Percentiles rank a stretch among this genome's conserved stretches.
phyloP scores from a whole-genome alignment of 2,888 invertebrate genomes.

The Eledona agricola region DNA sequence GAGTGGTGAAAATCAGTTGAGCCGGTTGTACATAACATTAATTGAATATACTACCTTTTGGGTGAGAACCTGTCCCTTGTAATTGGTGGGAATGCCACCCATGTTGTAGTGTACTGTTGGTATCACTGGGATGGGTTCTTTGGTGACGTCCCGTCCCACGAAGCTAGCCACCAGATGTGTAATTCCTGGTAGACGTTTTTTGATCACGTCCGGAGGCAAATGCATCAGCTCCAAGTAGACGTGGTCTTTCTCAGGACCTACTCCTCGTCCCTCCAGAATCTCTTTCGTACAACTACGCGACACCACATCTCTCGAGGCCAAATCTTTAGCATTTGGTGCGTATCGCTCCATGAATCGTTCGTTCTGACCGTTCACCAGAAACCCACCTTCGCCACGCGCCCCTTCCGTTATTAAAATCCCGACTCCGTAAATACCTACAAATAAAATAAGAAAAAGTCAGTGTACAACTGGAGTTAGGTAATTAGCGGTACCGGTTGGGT shows the following conservation, averaged over 20 bases:
- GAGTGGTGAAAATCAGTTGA: no score
- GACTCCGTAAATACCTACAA: constrained; percentile 80
- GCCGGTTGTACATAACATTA: constrained; percentile 1
- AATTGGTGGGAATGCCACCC: constrained; percentile 76
- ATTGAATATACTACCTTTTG: constrained; percentile 46
- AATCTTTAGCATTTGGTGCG: constrained; percentile 95
- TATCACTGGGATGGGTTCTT: constrained; percentile 73
- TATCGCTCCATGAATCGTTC: constrained; percentile 98
- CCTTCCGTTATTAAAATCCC: constrained; percentile 98
- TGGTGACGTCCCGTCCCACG: constrained; percentile 72
- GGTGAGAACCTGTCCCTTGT: constrained; percentile 69
- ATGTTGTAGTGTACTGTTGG: constrained; percentile 78
- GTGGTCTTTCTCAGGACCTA: constrained; percentile 71
- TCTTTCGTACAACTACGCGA: constrained; percentile 95
- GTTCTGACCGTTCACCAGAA: constrained; percentile 90
- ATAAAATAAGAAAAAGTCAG: no score
- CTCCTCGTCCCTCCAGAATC: constrained; percentile 78
- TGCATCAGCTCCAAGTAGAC: constrained; percentile 70
- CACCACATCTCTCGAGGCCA: constrained; percentile 96
- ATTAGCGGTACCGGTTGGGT: constrained; percentile 82
- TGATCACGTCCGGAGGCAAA: constrained; percentile 68
- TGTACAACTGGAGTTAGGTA: background rate
- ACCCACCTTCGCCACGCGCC: constrained; percentile 95
- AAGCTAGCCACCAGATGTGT: constrained; percentile 73
- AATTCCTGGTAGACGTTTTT: constrained; percentile 66